A percentile compares a stretch with the other conserved stretches of the same genome.
phyloP scores from a whole-genome alignment of 2,888 invertebrate species.

The Abscondita cerata region DNA sequence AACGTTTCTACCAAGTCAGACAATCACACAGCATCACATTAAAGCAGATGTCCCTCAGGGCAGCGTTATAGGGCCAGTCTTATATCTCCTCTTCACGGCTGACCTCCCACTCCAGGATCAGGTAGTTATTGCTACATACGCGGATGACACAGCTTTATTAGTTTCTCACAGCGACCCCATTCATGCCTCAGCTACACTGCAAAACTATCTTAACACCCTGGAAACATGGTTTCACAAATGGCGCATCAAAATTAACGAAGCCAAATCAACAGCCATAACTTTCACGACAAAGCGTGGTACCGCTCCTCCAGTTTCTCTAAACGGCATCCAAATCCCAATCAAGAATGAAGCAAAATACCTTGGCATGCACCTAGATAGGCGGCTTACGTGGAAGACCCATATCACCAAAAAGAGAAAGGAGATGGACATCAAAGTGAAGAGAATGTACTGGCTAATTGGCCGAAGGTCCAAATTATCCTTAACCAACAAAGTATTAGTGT shows the following conservation, averaged over 20 bases:
- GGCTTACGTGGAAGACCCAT: constrained; percentile 32
- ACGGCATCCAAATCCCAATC: constrained; percentile 46
- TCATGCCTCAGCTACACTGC: constrained; percentile 11
- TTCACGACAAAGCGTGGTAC: constrained; percentile 21
- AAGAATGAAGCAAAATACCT: constrained; percentile 39
- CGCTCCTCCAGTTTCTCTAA: constrained; percentile 15
- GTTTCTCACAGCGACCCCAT: constrained; percentile 7
- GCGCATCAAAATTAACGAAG: not conserved
- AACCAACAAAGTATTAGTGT: no score
- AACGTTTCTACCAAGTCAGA: constrained; percentile 12
- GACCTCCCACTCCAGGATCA: constrained; percentile 5
- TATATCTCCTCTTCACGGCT: constrained; percentile 2
- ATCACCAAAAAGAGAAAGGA: no score
- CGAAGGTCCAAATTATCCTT: no score
- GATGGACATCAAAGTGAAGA: no score
- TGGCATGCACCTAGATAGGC: constrained; percentile 28
- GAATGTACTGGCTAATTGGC: no score
- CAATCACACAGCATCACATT: constrained; percentile 1
- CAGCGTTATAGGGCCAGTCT: constrained; percentile 8
- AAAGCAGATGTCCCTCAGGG: constrained; percentile 12
- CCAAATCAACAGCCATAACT: constrained; percentile 19
- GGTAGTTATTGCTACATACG: constrained; percentile 8
- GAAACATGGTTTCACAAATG: constrained; percentile 11
- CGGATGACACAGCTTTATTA: constrained; percentile 14
- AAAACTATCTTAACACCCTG: constrained; percentile 10